Evolutionary conservation across 2,888 invertebrate species (phyloP), one percentile per base, ranked within the genome.

Genomic region (Thymelicus acteon): DNA sequence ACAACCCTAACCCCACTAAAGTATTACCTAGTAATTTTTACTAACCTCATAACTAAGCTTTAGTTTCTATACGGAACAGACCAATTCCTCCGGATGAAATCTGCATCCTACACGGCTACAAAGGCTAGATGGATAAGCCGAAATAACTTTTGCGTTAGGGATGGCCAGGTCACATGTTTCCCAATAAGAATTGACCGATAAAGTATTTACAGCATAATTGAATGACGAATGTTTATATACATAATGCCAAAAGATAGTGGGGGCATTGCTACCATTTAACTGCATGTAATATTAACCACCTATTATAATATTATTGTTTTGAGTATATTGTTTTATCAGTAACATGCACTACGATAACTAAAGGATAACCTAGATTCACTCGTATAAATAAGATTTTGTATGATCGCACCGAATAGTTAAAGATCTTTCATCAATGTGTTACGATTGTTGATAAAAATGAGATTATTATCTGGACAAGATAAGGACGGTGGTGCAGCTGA

Each of bases 361-460:
- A 80, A 85, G 88, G 86, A 90, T 93, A 92, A 92, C 93, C 93
- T 91, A 93, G 83, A 89, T 87, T 82, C 80, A 80, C 75, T 80
- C 79, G 84, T 92, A 90, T 93, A 92, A 84, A 92, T 92, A 87
- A 79, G 80, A 84, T 83, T 86, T 84, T 78, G 74, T 80, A 82
- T 85, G 79, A 79, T 73, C 72, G 71, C 72, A 67, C 75, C 74
- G 76, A 75, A 79, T 85, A 90, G 84, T 86, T 73, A 65, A 58
- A 39, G 37, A 19, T 78, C 72, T 77, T 79, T 82, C 76, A 78
- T 81, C 77, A 76, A 74, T 68, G 74, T 75, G 77, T 75, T 64
- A 69, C 72, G 69, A 72, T 69, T 72, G 67, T 74, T 66, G 77
- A 72, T 52, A 63, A 69, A 80, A 79, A 92, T 93, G 93, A 82